A percentile compares a stretch with the other conserved stretches of the same genome.
phyloP scores from a whole-genome alignment of 2,888 invertebrate genomes.

The Erebia aethiops region DNA sequence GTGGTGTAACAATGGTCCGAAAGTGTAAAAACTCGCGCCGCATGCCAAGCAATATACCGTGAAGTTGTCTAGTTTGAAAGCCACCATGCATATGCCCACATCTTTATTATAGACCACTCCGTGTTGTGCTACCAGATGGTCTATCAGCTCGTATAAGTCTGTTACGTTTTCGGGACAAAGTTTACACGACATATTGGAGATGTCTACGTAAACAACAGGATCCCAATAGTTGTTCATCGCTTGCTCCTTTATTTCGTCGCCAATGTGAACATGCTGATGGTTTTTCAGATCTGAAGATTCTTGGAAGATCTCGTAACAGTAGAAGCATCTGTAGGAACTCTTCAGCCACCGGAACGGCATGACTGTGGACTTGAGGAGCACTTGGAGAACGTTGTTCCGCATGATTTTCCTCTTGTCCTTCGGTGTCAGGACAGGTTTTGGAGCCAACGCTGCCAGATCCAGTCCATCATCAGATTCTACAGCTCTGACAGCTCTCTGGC shows the following conservation, averaged over 20 bases:
- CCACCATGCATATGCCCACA: conserved; percentile 69
- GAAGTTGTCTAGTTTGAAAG: conserved; percentile 69
- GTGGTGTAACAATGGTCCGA: conserved; percentile 69
- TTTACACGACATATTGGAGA: conserved; percentile 63
- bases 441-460: conserved; percentile 21
- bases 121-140: conserved; percentile 66
- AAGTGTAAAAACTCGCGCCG: conserved; percentile 67
- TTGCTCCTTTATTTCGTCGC: conserved; percentile 61
- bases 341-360: conserved; percentile 78
- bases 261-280: conserved; percentile 61
- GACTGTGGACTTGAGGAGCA: conserved; percentile 63
- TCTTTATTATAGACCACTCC: conserved; percentile 66
- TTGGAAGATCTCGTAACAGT: conserved; percentile 77
- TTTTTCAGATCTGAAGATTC: conserved; percentile 65
- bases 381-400: conserved; percentile 67
- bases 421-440: conserved; percentile 47
- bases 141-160: conserved; percentile 67
- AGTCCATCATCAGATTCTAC: conserved; percentile 33
- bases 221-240: conserved; percentile 77
- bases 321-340: conserved; percentile 75
- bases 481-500: conserved; percentile 55
- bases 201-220: conserved; percentile 68
- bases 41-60: conserved; percentile 66
- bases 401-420: conserved; percentile 67
- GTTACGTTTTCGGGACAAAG: conserved; percentile 58